These are phyloP conservation scores for Clarias gariepinus DNA, from an alignment of 2,113 vertebrate genomes.

Conservation along the genomic window DNA sequence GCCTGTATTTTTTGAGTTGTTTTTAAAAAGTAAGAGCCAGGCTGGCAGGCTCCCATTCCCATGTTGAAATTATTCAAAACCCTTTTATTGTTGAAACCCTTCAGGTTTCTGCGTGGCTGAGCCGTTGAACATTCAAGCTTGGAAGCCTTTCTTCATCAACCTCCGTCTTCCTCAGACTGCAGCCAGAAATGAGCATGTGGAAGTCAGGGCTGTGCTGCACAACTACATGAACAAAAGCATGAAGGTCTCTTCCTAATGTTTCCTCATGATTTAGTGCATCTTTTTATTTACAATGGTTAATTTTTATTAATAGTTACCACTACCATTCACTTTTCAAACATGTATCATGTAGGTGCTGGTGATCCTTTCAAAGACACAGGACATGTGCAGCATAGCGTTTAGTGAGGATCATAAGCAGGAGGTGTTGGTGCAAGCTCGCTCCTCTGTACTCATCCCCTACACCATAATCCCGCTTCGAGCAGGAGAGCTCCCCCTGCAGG, in stretches of 20 bases:
- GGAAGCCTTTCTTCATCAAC: constrained; percentile 73
- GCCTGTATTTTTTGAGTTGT: too few relatives aligned
- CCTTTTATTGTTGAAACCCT: too few relatives aligned
- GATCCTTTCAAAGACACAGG: constrained; percentile 71
- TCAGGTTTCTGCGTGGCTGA: constrained; percentile 77
- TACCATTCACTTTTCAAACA: too few relatives aligned
- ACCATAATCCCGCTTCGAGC: constrained; percentile 70
- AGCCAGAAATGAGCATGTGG: constrained; percentile 72
- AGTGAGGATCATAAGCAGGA: constrained; percentile 63
- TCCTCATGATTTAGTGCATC: not conserved
- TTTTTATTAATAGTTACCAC: not conserved
- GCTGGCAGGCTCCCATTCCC: too few relatives aligned
- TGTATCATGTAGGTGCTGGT: constrained; percentile 69
- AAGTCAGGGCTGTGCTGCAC: constrained; percentile 74
- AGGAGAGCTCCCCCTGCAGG: constrained; percentile 71
- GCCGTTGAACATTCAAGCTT: constrained; percentile 66
- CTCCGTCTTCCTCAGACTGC: constrained; percentile 74
- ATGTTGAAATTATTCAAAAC: too few relatives aligned
- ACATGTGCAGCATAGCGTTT: constrained; percentile 74
- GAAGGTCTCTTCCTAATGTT: constrained; percentile 54
- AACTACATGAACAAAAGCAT: constrained; percentile 64
- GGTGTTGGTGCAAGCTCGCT: constrained; percentile 52
- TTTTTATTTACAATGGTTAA: not conserved
- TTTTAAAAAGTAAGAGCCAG: too few relatives aligned
- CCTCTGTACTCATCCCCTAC: constrained; percentile 68